These are phyloP conservation scores for Anastrepha ludens DNA, from an alignment of 1,140 invertebrate genomes.

Conservation along the genomic window DNA sequence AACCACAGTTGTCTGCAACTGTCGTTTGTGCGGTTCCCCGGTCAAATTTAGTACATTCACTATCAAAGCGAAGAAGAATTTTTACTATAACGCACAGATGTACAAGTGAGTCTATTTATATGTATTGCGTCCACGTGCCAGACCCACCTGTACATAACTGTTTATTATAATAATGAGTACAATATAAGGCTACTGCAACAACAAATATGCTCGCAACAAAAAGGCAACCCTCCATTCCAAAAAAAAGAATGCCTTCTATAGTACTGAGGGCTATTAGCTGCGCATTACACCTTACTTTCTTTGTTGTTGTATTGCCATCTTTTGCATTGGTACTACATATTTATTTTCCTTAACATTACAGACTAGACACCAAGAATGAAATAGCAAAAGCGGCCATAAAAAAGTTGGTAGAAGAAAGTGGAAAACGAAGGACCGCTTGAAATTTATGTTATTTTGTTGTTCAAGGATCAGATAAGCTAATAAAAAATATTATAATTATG, in stretches of 20 bases:
- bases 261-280: conserved; percentile 29
- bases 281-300: neutral
- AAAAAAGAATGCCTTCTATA: neutral
- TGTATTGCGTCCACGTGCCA: neutral
- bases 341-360: conserved; percentile 36
- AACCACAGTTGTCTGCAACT: neutral
- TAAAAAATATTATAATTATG: conserved; percentile 74
- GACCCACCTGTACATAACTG: conserved; percentile 6
- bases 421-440: neutral
- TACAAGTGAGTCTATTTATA: neutral
- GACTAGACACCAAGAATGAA: neutral
- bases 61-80: neutral
- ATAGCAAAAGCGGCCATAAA: neutral
- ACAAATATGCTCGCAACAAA: neutral
- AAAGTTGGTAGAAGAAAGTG: neutral
- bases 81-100: neutral
- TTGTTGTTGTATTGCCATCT: neutral
- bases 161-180: conserved; percentile 34
- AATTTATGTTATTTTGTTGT: conserved; percentile 71
- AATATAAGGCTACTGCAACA: neutral
- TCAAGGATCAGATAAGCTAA: conserved; percentile 72
- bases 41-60: neutral
- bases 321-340: neutral
- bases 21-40: neutral
- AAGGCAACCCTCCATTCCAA: neutral